phyloP scores from a whole-genome alignment of 2,888 invertebrate genomes.

The Syrista parreyssii region DNA sequence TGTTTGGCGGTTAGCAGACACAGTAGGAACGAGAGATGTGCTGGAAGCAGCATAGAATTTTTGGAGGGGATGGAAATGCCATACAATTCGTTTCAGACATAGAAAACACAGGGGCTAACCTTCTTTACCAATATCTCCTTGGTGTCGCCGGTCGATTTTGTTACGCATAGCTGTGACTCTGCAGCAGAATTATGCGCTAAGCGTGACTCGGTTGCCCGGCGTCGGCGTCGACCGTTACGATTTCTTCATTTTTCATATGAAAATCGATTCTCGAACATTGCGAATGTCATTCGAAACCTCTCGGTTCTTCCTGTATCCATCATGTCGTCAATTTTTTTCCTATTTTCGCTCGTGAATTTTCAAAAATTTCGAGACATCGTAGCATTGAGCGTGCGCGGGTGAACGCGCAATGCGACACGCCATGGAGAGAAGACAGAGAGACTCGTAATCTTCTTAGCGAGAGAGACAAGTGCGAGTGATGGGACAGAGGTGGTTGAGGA shows the following conservation, averaged over 20 bases:
- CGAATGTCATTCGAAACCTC: neutral
- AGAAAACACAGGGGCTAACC: too few species aligned
- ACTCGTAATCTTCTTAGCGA: slow-evolving; percentile 54
- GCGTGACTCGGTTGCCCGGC: slow-evolving; percentile 33
- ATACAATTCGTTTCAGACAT: too few species aligned
- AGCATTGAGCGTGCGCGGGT: slow-evolving; percentile 56
- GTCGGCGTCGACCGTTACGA: neutral
- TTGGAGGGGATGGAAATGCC: too few species aligned
- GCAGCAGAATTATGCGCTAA: slow-evolving; percentile 52
- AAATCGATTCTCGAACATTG: neutral
- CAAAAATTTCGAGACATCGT: neutral
- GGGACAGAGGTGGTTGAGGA: neutral
- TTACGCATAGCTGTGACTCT: slow-evolving; percentile 48
- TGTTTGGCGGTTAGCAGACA: too few species aligned
- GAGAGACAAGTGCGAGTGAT: slow-evolving; percentile 12
- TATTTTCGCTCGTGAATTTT: neutral
- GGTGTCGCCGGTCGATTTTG: slow-evolving; percentile 46
- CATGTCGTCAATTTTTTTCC: neutral
- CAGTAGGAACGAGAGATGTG: too few species aligned
- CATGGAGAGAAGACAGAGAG: slow-evolving; percentile 49
- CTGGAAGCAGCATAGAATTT: too few species aligned
- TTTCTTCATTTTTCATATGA: neutral
- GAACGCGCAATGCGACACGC: slow-evolving; percentile 64
- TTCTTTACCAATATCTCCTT: too few species aligned
- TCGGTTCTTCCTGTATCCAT: neutral